Base-by-base conservation (phyloP, 2,113 vertebrate species). In the Psammodynastes pulverulentus region DNA sequence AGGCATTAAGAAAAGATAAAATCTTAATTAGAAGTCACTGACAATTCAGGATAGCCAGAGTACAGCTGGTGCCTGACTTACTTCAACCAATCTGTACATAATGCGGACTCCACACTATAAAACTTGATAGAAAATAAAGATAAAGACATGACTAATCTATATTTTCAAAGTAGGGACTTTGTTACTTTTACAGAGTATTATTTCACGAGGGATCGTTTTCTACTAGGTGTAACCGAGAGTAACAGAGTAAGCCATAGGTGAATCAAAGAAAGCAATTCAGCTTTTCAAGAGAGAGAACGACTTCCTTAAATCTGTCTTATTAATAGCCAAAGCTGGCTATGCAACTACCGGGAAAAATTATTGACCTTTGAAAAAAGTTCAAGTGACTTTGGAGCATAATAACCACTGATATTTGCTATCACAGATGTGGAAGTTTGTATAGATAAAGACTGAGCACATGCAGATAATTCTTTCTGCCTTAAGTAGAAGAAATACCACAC, bases 11-110 rank as follows among this genome's bases (percentile, higher is more conserved):
- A 54, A 86, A 93, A 86, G 67, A 58, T 53, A 91, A 84, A 87
- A 23, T 17, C 72, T 94, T 9, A 95, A 96, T 89, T 93, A 94
- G 87, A 94, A 91, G 84, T 91, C 51, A 43, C 90, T 91, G 3
- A 1, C 21, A 45, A 1, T 9, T 29, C 93, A 2, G 1, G 88
- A 54, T 1, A 94, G 84, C 24, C 91, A 91, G 17, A 45, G 23
- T 10, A 93, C 51, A 52, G 39, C 91, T 89, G 3, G 86, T 84
- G 15, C 92, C 53, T 85, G 9, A 86, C 29, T 93, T 8, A 51
- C 45, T 88, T 87, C 17, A 29, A 91, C 7, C 51, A 53, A 89
- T 46, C 90, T 9, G 2, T 84, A 46, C 26, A 49, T 86, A 72
- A 89, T 54, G 91, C 93, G 23, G 29, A 17, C 23, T 72, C 29